Base-by-base conservation (phyloP, 2,888 invertebrate genomes). In the Drosophila paranaensis region DNA sequence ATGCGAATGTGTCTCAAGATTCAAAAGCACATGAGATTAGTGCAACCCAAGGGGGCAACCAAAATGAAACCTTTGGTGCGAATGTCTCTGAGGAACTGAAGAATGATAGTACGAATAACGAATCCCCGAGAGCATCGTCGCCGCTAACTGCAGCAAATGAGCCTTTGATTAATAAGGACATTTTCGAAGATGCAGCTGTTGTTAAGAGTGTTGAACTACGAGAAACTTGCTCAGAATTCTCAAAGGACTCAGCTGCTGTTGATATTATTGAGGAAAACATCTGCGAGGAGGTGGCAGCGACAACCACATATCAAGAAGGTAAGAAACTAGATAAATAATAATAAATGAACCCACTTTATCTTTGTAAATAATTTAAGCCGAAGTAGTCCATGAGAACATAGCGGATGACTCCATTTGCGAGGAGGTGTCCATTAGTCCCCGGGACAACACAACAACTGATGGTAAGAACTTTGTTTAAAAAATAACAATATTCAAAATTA, bases 231-330 rank as follows among this genome's bases (percentile, higher is more conserved):
- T 8, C 25, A 13, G 46, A 67, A 16, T 42, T 57, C 10, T 3
- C 46, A 14, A 39, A 48, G 14, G 25, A 57, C n/a, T 8, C n/a
- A 5, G 37, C 55, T 53, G 11, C 45, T 16, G 33, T 40, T 1
- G 42, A 42, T 16, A 25, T 81, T 54, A 68, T 82, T 54, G 88
- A 80, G 10, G 79, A 86, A 25, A 71, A 45, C 60, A 74, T 82
- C 37, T 82, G 87, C 37, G 88, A 84, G 14, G 75, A 70, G 54
- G 73, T 72, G 5, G 33, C 56, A 11, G 48, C 66, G 37, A 53
- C 45, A 27, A 0, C 50, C 48, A 55, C 13, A 54, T 33, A 37
- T 48, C 37, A 48, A 40, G 56, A 60, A 54, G 85, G 85, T 80
- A 43, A 58, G 64, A 39, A 30, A 57, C 65, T 71, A 25, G 43